Evolutionary conservation across 1,140 invertebrate species (phyloP), one percentile per base, ranked within the genome.

Genomic region (Ladona fulva): DNA sequence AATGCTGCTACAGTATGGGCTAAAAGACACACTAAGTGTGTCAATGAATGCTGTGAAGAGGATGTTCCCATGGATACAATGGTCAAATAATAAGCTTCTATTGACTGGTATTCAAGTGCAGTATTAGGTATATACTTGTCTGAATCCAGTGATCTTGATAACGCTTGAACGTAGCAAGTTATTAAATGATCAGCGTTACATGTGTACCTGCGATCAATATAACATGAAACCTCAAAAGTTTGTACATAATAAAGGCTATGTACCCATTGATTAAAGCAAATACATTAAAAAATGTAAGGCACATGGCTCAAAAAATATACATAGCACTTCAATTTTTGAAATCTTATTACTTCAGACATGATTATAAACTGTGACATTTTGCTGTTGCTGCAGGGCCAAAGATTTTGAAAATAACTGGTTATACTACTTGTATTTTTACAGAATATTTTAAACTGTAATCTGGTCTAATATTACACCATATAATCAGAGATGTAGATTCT

Each of bases 171-270:
- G 5, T 66, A 66, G 14, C 52, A 66, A 66, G 52, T 22, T 19
- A 19, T 66, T 19, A 66, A 66, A 66, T 66, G 52, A 22, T 66
- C 52, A 19, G 52, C 52, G 52, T 66, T 66, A 66, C 52, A 66
- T 66, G 52, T 6, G 52, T 66, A 66, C 52, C 52, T 66, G 52
- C 52, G n/a, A 66, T 16, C 52, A 66, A 22, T 66, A 66, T 66
- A 66, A 66, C 52, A 22, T 66, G n/a, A 66, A 66, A 66, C 52
- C 52, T 66, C 52, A 66, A 66, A 66, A 66, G 12, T 66, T 66
- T 66, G 3, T 66, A 66, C n/a, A 16, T 66, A 66, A 66, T 52
- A 22, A 66, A 5, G n/a, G 52, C 52, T 66, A 22, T 66, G 14
- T 16, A 66, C 52, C 52, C 52, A 66, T 22, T 19, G 3, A 66